Conservation (phyloP, 2,888 invertebrate species). For the Chaitophorus viminalis region DNA sequence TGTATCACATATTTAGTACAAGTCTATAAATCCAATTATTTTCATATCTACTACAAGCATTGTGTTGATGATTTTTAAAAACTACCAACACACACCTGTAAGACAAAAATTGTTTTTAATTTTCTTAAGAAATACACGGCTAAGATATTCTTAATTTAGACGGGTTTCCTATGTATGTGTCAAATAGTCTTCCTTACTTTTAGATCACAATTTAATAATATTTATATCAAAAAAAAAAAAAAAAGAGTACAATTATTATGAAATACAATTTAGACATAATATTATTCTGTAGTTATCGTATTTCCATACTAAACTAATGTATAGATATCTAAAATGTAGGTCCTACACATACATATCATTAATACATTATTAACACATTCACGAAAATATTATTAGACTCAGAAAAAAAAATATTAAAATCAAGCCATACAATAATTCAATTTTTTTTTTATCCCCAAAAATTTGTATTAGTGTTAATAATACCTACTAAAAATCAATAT, state of each 20-base stretch:
- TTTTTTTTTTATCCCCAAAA: not conserved
- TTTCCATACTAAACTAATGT: too few species aligned
- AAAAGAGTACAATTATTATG: not conserved
- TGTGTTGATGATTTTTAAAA: not conserved
- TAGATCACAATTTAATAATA: not conserved
- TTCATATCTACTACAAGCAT: not conserved
- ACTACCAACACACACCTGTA: not conserved
- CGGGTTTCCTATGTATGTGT: not conserved
- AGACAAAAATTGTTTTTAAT: not conserved
- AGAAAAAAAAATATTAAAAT: too few species aligned
- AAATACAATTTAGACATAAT: too few species aligned
- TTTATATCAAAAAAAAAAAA: not conserved
- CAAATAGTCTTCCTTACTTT: not conserved
- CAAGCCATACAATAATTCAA: too few species aligned
- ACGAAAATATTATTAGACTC: too few species aligned
- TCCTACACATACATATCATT: too few species aligned
- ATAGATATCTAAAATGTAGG: too few species aligned
- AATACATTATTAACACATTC: too few species aligned
- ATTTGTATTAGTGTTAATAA: not conserved
- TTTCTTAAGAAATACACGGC: not conserved
- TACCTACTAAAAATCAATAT: not conserved
- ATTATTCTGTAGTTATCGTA: too few species aligned
- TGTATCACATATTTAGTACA: not conserved
- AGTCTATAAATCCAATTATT: not conserved
- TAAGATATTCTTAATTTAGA: not conserved